Percentiles rank a stretch among this genome's conserved stretches.
These are phyloP conservation scores for Cebus imitator DNA, from an alignment of 2,113 vertebrate species.

Conservation along the genomic window DNA sequence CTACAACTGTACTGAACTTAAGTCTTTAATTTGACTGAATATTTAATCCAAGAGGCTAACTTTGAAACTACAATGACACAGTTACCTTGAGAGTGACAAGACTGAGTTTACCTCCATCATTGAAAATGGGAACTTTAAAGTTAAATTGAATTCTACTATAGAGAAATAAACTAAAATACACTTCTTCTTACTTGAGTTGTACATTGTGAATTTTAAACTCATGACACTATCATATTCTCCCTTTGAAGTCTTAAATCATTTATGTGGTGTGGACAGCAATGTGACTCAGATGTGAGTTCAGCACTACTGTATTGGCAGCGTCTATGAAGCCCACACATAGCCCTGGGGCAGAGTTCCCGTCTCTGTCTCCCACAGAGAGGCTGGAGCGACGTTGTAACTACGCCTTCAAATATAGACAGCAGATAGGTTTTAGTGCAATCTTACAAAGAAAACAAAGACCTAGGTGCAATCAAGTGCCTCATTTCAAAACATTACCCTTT, in stretches of 20 bases:
- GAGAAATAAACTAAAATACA: constrained; percentile 1
- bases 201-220: constrained; percentile 9
- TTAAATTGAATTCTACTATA: not conserved
- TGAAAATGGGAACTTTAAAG: not conserved
- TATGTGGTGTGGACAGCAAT: not conserved
- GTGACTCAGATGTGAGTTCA: not conserved
- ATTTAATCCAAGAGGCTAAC: not conserved
- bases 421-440: not conserved
- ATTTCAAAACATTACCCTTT: constrained; percentile 6
- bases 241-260: not conserved
- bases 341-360: not conserved
- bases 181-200: constrained; percentile 9
- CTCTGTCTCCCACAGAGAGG: not conserved
- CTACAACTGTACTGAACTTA: not conserved
- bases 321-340: not conserved
- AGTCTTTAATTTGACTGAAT: not conserved
- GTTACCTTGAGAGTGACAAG: not conserved
- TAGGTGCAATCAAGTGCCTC: not conserved
- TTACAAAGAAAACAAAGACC: not conserved
- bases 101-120: not conserved
- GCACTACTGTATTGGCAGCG: not conserved
- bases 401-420: not conserved
- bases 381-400: not conserved
- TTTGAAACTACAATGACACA: not conserved
- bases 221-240: not conserved